Evolutionary conservation across 23 tunicate genomes (phyloP), one percentile per base, ranked within the genome.

Genomic region (Halocynthia aurantium): DNA sequence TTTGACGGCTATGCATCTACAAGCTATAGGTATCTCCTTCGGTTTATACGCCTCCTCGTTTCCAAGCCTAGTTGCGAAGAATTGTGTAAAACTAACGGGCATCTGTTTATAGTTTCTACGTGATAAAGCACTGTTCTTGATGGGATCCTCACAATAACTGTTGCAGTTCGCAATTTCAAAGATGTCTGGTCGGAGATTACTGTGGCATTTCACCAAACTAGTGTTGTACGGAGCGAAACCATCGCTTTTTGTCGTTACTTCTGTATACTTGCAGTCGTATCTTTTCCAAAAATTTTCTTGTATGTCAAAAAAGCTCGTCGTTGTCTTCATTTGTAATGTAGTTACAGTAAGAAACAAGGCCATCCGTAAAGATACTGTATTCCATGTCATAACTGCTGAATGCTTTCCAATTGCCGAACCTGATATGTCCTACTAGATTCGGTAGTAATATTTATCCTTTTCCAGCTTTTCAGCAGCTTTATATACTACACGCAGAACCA

Each of bases 221-320:
- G 0, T 15, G 70, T 65, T 65, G 19, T 65, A 65, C 10, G 70
- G 70, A 10, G 70, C 70, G 6, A 65, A 65, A 9, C 70, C 70
- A 15, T 65, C 31, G 9, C 5, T 65, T 11, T 10, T 65, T 65
- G 5, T 5, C 6, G 22, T 49, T 11, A 15, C 19, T 5, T 65
- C 10, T 65, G 22, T 40, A 11, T 20, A 40, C 19, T 65, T 49
- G 19, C 70, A 65, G 15, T 49, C 70, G 19, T 11, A 65, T 31
- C 44, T 31, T 31, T 65, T 65, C 70, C 19, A 15, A 6, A 15
- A 65, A 65, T 9, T 5, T 20, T 8, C 19, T 65, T 15, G 70
- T 20, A 65, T 65, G 6, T 15, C 44, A 31, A 31, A 31, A 31
- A 31, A 31, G 44, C 44, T 0, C 44, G 44, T 31, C 44, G 44